phyloP scores from a whole-genome alignment of 1,140 invertebrate species.

The Musca domestica region DNA sequence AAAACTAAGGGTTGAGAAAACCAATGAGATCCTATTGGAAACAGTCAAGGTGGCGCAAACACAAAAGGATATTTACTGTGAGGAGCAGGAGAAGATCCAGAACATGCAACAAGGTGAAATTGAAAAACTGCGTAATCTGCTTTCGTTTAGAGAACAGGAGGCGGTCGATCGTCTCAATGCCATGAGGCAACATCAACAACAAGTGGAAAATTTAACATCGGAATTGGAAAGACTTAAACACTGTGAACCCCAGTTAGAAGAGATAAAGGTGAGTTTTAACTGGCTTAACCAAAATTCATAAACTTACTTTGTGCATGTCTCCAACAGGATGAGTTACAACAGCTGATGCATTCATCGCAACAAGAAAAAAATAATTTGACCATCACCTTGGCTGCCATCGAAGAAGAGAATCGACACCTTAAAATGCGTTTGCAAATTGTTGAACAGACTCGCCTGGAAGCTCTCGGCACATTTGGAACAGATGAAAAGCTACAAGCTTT shows the following conservation, averaged over 20 bases:
- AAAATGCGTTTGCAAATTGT: constrained; percentile 64
- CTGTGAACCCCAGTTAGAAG: constrained; percentile 65
- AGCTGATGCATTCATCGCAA: constrained; percentile 59
- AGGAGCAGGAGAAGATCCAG: constrained; percentile 74
- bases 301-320: neutral
- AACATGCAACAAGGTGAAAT: constrained; percentile 73
- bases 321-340: constrained; percentile 61
- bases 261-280: constrained; percentile 60
- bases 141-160: constrained; percentile 57
- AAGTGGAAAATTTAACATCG: constrained; percentile 62
- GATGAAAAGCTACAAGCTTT: constrained; percentile 60
- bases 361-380: constrained; percentile 59
- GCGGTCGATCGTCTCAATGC: constrained; percentile 51
- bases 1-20: constrained; percentile 59
- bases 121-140: constrained; percentile 71
- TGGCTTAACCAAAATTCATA: neutral
- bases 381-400: constrained; percentile 58
- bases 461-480: constrained; percentile 53
- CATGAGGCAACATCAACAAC: constrained; percentile 56
- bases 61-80: constrained; percentile 53
- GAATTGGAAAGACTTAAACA: constrained; percentile 63
- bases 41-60: constrained; percentile 65
- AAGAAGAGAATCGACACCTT: constrained; percentile 63
- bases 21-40: constrained; percentile 62
- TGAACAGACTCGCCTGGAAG: constrained; percentile 55